Percentiles rank a stretch among this genome's conserved stretches.
Conservation (phyloP, 1,140 invertebrate species). For the Choristoneura fumiferana region DNA sequence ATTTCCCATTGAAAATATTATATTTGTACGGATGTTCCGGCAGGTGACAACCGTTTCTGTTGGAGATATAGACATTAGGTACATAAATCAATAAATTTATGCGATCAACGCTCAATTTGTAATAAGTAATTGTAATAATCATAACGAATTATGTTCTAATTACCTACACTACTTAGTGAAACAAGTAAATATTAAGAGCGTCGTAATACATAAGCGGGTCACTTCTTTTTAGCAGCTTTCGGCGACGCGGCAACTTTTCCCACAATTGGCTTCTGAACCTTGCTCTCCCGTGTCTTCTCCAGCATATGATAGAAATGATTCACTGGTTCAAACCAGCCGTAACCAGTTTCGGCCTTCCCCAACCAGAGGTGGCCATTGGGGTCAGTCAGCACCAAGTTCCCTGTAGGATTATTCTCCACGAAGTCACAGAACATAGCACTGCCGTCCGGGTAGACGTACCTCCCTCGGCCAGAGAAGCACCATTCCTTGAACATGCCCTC, state of each 20-base stretch:
- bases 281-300: constrained; percentile 25
- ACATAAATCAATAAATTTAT: no score
- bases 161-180: no score
- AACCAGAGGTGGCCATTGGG: constrained; percentile 62
- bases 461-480: constrained; percentile 47
- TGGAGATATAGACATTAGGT: no score
- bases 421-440: constrained; percentile 47
- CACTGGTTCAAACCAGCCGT: constrained; percentile 44
- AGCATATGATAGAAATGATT: constrained; percentile 45
- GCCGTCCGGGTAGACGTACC: constrained; percentile 54
- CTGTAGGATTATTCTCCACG: constrained; percentile 47
- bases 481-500: constrained; percentile 57
- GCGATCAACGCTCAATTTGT: no score
- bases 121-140: no score
- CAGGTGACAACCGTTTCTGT: no score
- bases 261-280: constrained; percentile 20
- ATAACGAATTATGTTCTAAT: no score
- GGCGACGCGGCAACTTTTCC: neutral
- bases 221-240: constrained; percentile 6
- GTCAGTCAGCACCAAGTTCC: constrained; percentile 41
- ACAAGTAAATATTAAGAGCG: no score
- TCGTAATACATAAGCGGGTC: constrained; percentile 19
- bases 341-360: constrained; percentile 52
- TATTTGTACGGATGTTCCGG: no score
- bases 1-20: no score